Evolutionary conservation across 1,140 invertebrate species (phyloP).

Genomic region (Caenorhabditis brenneri): DNA sequence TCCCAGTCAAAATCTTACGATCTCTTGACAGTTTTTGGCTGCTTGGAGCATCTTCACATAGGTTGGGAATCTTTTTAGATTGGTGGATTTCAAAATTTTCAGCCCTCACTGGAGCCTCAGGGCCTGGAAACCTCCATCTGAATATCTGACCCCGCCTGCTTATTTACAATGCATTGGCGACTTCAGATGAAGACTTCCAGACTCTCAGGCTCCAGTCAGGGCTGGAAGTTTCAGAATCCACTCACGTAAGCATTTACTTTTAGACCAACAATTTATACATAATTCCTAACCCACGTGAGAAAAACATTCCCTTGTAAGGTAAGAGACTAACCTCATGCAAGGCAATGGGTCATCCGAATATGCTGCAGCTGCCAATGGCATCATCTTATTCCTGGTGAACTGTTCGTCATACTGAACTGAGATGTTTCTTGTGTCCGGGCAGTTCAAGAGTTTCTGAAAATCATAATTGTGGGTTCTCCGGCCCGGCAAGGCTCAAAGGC

Average conservation of each 20-base stretch:
- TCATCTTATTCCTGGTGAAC: slow-evolving; percentile 10
- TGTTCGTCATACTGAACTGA: background rate
- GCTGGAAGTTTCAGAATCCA: too few relatives aligned
- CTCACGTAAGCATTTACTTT: too few relatives aligned
- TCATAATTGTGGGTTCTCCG: background rate
- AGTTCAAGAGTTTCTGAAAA: slow-evolving; percentile 34
- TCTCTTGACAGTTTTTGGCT: too few relatives aligned
- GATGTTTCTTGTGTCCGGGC: background rate
- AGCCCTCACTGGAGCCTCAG: too few relatives aligned
- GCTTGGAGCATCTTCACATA: too few relatives aligned
- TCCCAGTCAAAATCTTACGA: too few relatives aligned
- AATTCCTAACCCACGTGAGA: background rate
- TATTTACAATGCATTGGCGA: too few relatives aligned
- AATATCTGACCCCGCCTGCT: too few relatives aligned
- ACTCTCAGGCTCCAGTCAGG: too few relatives aligned
- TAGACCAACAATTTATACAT: background rate
- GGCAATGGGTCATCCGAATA: slow-evolving; percentile 14
- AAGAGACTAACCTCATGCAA: background rate
- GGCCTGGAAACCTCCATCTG: too few relatives aligned
- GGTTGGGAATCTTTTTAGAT: too few relatives aligned
- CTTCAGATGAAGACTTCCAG: too few relatives aligned
- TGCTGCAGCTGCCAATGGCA: slow-evolving; percentile 1
- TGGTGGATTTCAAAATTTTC: background rate
- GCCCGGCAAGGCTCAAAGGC: background rate
- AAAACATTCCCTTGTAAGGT: background rate